Percentiles rank a stretch among this genome's conserved stretches.
Conservation (phyloP, 2,888 invertebrate species). For the Ligdia adustata region DNA sequence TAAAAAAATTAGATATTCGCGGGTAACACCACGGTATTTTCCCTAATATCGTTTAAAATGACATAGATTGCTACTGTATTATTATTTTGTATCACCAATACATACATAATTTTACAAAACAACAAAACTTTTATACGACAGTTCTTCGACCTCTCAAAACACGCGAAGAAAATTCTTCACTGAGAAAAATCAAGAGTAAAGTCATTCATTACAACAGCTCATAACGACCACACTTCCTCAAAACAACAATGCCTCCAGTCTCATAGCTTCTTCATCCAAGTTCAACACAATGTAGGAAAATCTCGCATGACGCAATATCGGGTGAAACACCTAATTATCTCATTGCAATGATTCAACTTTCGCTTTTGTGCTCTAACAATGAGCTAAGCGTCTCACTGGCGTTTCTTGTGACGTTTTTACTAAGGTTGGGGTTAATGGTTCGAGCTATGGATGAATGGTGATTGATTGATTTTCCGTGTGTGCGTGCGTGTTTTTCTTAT, state of each 20-base stretch:
- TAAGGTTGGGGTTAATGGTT: constrained; percentile 22
- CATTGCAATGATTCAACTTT: constrained; percentile 78
- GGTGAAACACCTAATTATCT: constrained; percentile 82
- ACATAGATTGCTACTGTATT: too few relatives aligned
- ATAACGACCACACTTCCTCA: constrained; percentile 31
- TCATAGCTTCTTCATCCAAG: constrained; percentile 43
- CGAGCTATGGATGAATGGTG: constrained; percentile 4
- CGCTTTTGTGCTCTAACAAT: constrained; percentile 81
- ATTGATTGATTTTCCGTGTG: constrained; percentile 23
- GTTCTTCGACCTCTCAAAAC: too few relatives aligned
- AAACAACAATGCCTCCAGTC: constrained; percentile 25
- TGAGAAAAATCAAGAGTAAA: constrained; percentile 1
- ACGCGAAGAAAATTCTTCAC: not conserved
- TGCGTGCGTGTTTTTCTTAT: not conserved
- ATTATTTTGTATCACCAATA: too few relatives aligned
- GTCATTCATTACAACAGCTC: constrained; percentile 3
- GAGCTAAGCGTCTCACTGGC: constrained; percentile 53
- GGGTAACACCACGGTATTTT: too few relatives aligned
- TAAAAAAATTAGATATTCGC: too few relatives aligned
- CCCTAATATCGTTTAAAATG: too few relatives aligned
- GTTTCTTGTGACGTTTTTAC: constrained; percentile 33
- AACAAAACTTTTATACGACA: too few relatives aligned
- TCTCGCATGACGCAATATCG: constrained; percentile 61
- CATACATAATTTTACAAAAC: too few relatives aligned
- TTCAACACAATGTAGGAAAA: constrained; percentile 76